Base-by-base conservation (phyloP, 2,888 invertebrate species). In the Euzetes globulus region DNA sequence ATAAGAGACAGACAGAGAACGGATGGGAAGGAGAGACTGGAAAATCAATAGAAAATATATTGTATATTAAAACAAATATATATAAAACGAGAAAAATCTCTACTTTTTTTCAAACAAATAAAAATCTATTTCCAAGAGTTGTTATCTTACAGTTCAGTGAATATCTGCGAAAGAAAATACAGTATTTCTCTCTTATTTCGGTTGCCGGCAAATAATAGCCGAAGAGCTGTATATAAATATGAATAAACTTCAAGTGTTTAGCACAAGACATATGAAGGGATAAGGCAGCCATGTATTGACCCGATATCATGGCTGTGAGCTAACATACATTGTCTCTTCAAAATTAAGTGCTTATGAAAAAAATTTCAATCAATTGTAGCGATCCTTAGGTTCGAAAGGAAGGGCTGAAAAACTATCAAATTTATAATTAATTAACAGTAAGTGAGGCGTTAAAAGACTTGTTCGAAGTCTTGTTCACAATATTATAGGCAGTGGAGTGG, bases 31-130 rank as follows among this genome's bases (percentile, higher is more conserved):
- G 9, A 13, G 41, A 11, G 41, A 41, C 41, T 7, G 13, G 11
- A 41, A 41, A 41, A 41, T 41, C 41, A 41, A 41, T 41, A 41
- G 11, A 41, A n/a, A 58, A 58, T 15, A 58, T 58, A 58, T 58
- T 58, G 58, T 58, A 29, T 58, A 58, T 58, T 58, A 58, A 58
- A 58, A 58, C 58, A 58, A 58, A 58, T 58, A 58, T 27, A 58
- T 13, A 58, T 27, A 19, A 50, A 5, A 50, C 6, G 17, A 58
- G 17, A 58, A 55, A 22, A 19, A 22, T 55, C 55, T 58, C 58
- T 19, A 22, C 3, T 52, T 58, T 17, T 58, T 11, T 55, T 55
- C 19, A 22, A 27, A 58, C 58, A 58, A 58, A 58, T 58, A 58
- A 27, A 58, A 58, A 58, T 58, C 58, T 58, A 58, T 58, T 58